A percentile compares a stretch with the other conserved stretches of the same genome.
These are phyloP conservation scores for Cephonodes hylas DNA, from an alignment of 2,888 invertebrate species.

Conservation along the genomic window DNA sequence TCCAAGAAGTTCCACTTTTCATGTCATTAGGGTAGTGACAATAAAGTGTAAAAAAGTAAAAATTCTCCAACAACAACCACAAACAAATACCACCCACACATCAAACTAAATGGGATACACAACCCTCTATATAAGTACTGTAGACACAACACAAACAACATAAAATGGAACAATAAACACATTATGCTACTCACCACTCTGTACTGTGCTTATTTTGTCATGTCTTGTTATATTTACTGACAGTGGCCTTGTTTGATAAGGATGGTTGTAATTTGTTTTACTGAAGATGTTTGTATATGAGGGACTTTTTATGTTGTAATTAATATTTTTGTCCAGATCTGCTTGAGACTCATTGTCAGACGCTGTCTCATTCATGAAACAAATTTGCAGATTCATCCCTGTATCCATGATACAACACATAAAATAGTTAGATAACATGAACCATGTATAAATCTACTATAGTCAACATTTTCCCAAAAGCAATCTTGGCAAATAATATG, in stretches of 20 bases:
- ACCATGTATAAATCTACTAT: background rate
- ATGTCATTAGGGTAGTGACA: too few relatives aligned
- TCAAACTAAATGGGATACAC: background rate
- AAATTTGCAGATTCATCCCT: slow-evolving; percentile 97
- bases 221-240: slow-evolving; percentile 73
- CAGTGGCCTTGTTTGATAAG: slow-evolving; percentile 73
- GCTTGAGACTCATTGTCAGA: slow-evolving; percentile 91
- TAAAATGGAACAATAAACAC: background rate
- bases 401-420: slow-evolving; percentile 40
- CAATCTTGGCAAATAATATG: background rate
- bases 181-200: slow-evolving; percentile 62
- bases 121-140: background rate
- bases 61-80: background rate
- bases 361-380: slow-evolving; percentile 96
- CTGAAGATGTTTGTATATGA: slow-evolving; percentile 69
- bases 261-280: slow-evolving; percentile 72
- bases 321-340: slow-evolving; percentile 83
- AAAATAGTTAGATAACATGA: slow-evolving; percentile 31
- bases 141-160: background rate
- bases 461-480: background rate
- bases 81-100: background rate
- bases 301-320: slow-evolving; percentile 61
- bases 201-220: slow-evolving; percentile 67
- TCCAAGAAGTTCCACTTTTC: too few relatives aligned
- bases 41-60: background rate